These are phyloP conservation scores for Caiman crocodilus DNA, from an alignment of 2,797 vertebrate species.

Conservation along the genomic window DNA sequence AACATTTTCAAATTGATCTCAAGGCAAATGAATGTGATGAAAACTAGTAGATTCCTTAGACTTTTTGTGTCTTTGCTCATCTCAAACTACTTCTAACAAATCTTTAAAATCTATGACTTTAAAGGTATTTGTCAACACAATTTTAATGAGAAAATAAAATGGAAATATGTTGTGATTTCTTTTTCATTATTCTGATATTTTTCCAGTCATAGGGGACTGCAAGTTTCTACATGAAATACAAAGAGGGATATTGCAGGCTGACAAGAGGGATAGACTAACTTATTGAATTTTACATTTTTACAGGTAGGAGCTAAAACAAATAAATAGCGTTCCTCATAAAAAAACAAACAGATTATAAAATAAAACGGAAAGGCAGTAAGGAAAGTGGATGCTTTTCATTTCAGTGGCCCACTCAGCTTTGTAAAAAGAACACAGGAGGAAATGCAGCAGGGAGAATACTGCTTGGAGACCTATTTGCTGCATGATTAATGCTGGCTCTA, in stretches of 20 bases:
- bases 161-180: slow-evolving; percentile 28
- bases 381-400: slow-evolving; percentile 33
- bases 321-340: slow-evolving; percentile 56
- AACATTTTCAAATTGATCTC: background rate
- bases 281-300: slow-evolving; percentile 53
- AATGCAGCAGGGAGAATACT: background rate
- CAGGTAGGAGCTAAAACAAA: slow-evolving; percentile 39
- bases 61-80: background rate
- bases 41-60: background rate
- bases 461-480: background rate
- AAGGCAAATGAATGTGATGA: background rate
- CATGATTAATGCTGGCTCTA: background rate
- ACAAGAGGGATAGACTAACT: slow-evolving; percentile 32
- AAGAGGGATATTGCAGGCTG: slow-evolving; percentile 51
- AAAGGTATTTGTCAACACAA: background rate
- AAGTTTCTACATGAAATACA: slow-evolving; percentile 42
- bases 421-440: background rate
- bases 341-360: slow-evolving; percentile 55
- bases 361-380: slow-evolving; percentile 40
- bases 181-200: slow-evolving; percentile 51
- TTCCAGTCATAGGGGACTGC: slow-evolving; percentile 50
- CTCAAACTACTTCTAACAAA: background rate
- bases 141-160: background rate
- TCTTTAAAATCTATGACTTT: background rate
- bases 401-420: background rate